Conservation (phyloP, 2,113 vertebrate species). For the Carassius carassius region DNA sequence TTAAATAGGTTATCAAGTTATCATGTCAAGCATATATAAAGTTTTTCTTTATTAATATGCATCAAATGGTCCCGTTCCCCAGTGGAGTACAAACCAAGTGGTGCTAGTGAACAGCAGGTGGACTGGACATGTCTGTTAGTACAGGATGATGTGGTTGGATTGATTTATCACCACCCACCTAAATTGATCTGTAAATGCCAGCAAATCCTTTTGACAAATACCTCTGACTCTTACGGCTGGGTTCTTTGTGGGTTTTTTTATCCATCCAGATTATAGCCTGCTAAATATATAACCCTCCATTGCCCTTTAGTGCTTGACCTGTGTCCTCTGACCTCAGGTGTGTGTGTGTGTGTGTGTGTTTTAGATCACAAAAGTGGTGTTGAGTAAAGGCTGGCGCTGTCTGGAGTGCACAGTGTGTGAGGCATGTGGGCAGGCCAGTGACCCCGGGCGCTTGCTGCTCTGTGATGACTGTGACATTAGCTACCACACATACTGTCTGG, state of each 20-base stretch:
- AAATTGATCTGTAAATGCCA: conserved; percentile 40
- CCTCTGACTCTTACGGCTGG: background rate
- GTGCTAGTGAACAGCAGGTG: background rate
- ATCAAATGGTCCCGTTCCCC: background rate
- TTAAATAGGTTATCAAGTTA: background rate
- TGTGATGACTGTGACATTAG: conserved; percentile 99
- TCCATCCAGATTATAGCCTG: conserved; percentile 7
- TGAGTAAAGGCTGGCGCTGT: conserved; percentile 97
- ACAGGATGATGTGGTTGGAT: background rate
- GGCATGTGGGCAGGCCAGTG: conserved; percentile 92
- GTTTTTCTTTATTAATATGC: background rate
- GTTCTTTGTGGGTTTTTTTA: background rate
- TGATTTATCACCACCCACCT: conserved; percentile 34
- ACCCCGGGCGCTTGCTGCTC: conserved; percentile 89
- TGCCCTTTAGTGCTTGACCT: conserved; percentile 10
- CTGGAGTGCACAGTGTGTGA: conserved; percentile 97
- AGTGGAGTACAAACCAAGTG: background rate
- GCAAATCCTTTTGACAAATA: conserved; percentile 32
- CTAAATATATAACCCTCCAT: conserved; percentile 5
- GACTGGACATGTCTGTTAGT: background rate
- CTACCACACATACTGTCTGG: conserved; percentile 97
- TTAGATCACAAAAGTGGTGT: conserved; percentile 91
- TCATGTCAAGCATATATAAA: background rate
- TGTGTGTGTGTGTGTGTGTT: background rate
- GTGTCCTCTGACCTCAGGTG: conserved; percentile 42